phyloP scores from a whole-genome alignment of 1,140 invertebrate species.

The Brachionus rotundiformis region DNA sequence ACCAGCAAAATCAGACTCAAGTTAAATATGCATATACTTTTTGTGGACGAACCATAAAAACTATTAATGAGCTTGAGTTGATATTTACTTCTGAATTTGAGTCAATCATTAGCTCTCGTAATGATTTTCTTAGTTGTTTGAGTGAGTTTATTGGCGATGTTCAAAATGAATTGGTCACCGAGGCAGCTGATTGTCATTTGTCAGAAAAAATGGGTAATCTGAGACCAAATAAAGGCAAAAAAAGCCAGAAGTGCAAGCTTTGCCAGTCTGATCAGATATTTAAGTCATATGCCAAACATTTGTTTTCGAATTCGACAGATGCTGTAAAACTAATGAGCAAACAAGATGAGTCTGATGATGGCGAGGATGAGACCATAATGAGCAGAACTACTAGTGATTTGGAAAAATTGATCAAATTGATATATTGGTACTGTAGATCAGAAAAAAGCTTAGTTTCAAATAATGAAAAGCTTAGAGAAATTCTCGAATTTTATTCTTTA shows the following conservation, averaged over 20 bases:
- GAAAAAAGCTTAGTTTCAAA: not conserved
- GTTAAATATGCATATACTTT: conserved; percentile 12
- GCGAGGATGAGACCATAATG: conserved; percentile 53
- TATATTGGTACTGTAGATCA: not conserved
- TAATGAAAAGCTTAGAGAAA: not conserved
- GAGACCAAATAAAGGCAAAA: conserved; percentile 3
- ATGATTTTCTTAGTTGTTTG: conserved; percentile 60
- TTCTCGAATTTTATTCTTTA: not conserved
- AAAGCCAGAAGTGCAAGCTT: conserved; percentile 60
- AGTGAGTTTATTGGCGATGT: conserved; percentile 59
- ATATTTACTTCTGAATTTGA: conserved; percentile 64
- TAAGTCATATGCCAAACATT: conserved; percentile 66
- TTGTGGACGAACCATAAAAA: conserved; percentile 9
- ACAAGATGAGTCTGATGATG: conserved; percentile 55
- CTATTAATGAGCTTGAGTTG: conserved; percentile 60
- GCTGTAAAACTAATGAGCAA: conserved; percentile 56
- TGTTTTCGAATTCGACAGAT: conserved; percentile 19
- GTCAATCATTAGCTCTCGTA: conserved; percentile 61
- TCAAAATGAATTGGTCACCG: conserved; percentile 65
- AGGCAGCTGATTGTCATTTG: conserved; percentile 72
- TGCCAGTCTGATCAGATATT: conserved; percentile 67
- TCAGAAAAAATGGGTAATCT: conserved; percentile 58
- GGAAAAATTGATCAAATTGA: conserved; percentile 34
- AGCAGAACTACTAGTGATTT: not conserved
- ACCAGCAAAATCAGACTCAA: not conserved